phyloP scores from a whole-genome alignment of 1,140 invertebrate genomes.

The Pararge aegeria region DNA sequence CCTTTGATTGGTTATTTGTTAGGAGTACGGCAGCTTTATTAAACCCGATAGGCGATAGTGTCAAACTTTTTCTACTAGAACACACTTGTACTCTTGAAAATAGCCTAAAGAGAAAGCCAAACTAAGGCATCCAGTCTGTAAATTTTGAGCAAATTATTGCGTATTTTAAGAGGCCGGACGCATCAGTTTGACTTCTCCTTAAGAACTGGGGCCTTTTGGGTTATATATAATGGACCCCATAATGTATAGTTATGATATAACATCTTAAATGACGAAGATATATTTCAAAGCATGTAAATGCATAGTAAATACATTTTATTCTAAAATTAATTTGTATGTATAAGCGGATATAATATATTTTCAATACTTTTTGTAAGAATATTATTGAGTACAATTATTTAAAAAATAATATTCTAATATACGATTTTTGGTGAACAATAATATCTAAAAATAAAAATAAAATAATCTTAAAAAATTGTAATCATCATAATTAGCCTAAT shows the following conservation, averaged over 20 bases:
- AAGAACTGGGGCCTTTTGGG: constrained; percentile 7
- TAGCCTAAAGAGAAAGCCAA: too few species aligned
- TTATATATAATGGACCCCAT: constrained; percentile 6
- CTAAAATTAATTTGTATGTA: neutral
- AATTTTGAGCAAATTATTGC: too few species aligned
- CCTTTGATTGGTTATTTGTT: too few species aligned
- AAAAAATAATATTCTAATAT: neutral
- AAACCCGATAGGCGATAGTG: too few species aligned
- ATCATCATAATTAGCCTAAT: too few species aligned
- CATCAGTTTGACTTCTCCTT: too few species aligned
- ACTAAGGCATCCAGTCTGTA: too few species aligned
- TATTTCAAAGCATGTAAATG: constrained; percentile 15
- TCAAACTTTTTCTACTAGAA: constrained; percentile 17
- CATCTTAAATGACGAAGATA: neutral
- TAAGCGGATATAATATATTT: neutral
- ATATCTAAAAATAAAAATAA: neutral
- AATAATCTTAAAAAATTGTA: too few species aligned
- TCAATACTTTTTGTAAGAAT: constrained; percentile 5
- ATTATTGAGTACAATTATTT: neutral
- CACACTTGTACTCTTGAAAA: neutral
- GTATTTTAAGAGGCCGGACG: too few species aligned
- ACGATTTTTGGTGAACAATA: too few species aligned
- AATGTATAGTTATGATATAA: constrained; percentile 3
- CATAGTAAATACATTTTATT: constrained; percentile 11
- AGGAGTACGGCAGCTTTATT: too few species aligned